Percentiles rank a stretch among this genome's conserved stretches.
These are phyloP conservation scores for Orycteropus afer DNA, from an alignment of 2,113 vertebrate genomes.

Conservation along the genomic window DNA sequence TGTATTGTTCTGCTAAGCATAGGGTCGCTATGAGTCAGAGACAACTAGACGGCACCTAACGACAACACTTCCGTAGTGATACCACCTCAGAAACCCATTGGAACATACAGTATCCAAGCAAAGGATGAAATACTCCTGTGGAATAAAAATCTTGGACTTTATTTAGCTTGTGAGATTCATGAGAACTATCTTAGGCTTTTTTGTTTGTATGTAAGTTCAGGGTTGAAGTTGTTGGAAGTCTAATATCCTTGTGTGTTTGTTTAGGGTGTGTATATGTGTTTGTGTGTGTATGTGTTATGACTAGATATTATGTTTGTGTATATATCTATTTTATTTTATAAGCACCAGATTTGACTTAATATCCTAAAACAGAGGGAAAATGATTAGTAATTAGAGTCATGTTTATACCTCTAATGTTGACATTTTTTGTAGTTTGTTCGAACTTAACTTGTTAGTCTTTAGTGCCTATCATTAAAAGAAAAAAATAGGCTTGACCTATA, in stretches of 20 bases:
- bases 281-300: neutral
- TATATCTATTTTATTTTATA: neutral
- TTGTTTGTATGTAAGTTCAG: neutral
- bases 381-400: neutral
- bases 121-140: neutral
- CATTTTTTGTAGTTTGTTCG: neutral
- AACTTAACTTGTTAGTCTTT: slow-evolving; percentile 3
- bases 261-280: neutral
- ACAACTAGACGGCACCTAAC: no score
- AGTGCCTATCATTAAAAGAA: neutral
- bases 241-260: neutral
- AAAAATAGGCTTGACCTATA: neutral
- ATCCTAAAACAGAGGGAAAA: neutral
- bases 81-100: no score
- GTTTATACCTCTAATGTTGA: slow-evolving; percentile 36
- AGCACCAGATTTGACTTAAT: neutral
- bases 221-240: neutral
- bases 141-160: neutral
- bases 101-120: neutral
- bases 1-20: no score
- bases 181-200: neutral
- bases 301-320: neutral
- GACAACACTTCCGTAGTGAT: no score
- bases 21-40: no score
- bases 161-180: neutral